Conservation (phyloP, 2,888 invertebrate species). For the Mechanitis messenoides region DNA sequence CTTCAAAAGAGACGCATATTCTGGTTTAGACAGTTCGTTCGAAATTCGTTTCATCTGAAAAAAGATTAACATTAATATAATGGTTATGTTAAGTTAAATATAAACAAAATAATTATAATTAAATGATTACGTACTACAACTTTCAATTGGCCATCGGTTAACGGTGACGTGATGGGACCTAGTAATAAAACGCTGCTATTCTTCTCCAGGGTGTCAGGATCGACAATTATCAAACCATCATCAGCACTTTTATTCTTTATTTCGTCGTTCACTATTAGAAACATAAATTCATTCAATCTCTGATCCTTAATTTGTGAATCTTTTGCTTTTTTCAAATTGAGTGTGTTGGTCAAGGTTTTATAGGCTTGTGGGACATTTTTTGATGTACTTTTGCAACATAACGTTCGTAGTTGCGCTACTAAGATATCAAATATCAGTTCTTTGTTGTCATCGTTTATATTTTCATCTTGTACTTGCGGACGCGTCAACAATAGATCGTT, state of each 20-base stretch:
- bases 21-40: constrained; percentile 58
- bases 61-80: constrained; percentile 8
- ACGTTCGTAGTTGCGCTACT: constrained; percentile 57
- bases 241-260: constrained; percentile 53
- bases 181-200: constrained; percentile 63
- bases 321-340: constrained; percentile 17
- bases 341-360: constrained; percentile 26
- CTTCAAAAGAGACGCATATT: constrained; percentile 56
- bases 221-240: constrained; percentile 58
- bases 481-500: constrained; percentile 50
- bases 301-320: constrained; percentile 9
- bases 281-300: constrained; percentile 52
- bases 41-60: constrained; percentile 64
- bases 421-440: constrained; percentile 62
- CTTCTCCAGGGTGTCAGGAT: constrained; percentile 59
- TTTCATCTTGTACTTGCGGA: constrained; percentile 37
- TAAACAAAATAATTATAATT: background rate
- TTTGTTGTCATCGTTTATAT: constrained; percentile 44
- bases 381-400: constrained; percentile 55
- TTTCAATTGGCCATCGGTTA: constrained; percentile 54
- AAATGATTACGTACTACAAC: constrained; percentile 49
- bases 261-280: constrained; percentile 66
- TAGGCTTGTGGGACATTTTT: constrained; percentile 32
- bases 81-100: background rate
- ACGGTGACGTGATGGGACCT: constrained; percentile 58